These are phyloP conservation scores for Hypanus sabinus DNA, from an alignment of 2,113 vertebrate genomes.

Conservation along the genomic window DNA sequence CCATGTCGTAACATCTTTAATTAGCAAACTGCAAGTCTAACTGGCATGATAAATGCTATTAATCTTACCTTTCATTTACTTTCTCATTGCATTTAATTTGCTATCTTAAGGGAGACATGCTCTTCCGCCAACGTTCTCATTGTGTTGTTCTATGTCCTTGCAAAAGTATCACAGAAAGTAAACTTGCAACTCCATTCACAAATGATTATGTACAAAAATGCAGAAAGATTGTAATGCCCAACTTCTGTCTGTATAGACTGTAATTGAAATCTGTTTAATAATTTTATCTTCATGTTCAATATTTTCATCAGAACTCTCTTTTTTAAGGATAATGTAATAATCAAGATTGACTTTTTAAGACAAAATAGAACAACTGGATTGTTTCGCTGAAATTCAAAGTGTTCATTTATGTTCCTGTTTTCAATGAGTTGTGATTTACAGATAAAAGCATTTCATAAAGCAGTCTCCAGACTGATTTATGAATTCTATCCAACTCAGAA, in stretches of 20 bases:
- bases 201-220: neutral
- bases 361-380: neutral
- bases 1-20: slow-evolving; percentile 81
- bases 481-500: neutral
- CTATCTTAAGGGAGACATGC: slow-evolving; percentile 46
- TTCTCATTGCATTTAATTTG: slow-evolving; percentile 50
- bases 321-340: neutral
- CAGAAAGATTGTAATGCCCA: neutral
- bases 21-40: slow-evolving; percentile 73
- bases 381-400: neutral
- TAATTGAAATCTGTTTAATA: neutral
- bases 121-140: slow-evolving; percentile 41
- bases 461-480: neutral
- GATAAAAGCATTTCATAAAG: neutral
- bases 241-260: neutral
- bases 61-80: slow-evolving; percentile 78
- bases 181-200: neutral
- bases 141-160: slow-evolving; percentile 42
- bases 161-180: slow-evolving; percentile 13
- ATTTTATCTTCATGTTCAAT: neutral
- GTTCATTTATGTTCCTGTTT: neutral
- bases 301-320: neutral
- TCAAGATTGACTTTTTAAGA: neutral
- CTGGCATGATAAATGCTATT: slow-evolving; percentile 78
- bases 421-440: neutral